Conservation (phyloP, 2,797 vertebrate species). For the Percopsis omiscomaycus region DNA sequence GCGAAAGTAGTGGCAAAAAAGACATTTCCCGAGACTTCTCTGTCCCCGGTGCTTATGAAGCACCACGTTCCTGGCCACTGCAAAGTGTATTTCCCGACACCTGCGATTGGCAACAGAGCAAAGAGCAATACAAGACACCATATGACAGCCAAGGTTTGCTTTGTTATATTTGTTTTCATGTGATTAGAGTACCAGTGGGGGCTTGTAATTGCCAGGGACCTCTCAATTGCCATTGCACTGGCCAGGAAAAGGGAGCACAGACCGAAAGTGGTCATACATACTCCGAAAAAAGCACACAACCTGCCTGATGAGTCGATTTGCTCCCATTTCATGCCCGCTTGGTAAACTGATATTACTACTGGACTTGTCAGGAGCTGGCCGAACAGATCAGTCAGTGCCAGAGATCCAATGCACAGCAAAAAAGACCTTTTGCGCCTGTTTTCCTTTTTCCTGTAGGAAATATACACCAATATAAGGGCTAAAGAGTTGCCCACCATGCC, state of each 20-base stretch:
- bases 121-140: conserved; percentile 83
- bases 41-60: conserved; percentile 85
- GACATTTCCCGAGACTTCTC: conserved; percentile 64
- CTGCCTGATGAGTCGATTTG: conserved; percentile 82
- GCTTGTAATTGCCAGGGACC: conserved; percentile 87
- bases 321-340: conserved; percentile 79
- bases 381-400: conserved; percentile 90
- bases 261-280: conserved; percentile 93
- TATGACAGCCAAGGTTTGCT: conserved; percentile 77
- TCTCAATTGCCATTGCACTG: conserved; percentile 92
- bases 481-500: conserved; percentile 92
- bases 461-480: conserved; percentile 86
- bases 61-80: conserved; percentile 99
- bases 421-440: conserved; percentile 88
- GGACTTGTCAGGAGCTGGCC: conserved; percentile 94
- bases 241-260: conserved; percentile 91
- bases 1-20: conserved; percentile 88
- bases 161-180: conserved; percentile 87
- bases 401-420: conserved; percentile 91
- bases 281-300: conserved; percentile 90
- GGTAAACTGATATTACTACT: conserved; percentile 91
- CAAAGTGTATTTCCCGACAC: conserved; percentile 84
- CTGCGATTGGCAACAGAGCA: conserved; percentile 85
- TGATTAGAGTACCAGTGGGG: conserved; percentile 94
- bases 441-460: conserved; percentile 86